phyloP scores from a whole-genome alignment of 2,797 vertebrate species.

The Ispidina picta region DNA sequence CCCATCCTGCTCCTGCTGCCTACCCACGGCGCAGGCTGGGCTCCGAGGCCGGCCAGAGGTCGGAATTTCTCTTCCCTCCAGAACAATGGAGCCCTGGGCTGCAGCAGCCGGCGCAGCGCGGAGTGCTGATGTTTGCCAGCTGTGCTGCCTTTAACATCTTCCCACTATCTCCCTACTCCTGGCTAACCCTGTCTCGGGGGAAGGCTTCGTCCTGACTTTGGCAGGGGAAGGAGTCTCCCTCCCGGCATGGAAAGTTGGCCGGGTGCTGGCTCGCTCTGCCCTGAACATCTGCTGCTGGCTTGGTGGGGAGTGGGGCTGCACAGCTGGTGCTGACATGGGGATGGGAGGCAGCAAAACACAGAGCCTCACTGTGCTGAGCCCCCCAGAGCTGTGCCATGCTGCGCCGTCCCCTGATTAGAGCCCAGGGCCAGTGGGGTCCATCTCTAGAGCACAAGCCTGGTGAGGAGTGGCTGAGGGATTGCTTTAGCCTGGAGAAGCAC shows the following conservation, averaged over 20 bases:
- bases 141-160: slow-evolving; percentile 66
- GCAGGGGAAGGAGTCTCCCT: slow-evolving; percentile 50
- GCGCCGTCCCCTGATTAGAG: accelerated
- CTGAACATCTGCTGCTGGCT: slow-evolving; percentile 43
- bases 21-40: background rate
- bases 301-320: background rate
- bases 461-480: no score
- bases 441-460: no score
- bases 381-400: no score
- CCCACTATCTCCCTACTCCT: slow-evolving; percentile 53
- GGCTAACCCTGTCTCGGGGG: slow-evolving; percentile 29
- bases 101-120: background rate
- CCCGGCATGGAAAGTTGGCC: slow-evolving; percentile 52
- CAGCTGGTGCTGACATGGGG: background rate
- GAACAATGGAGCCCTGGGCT: background rate
- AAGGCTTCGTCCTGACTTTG: slow-evolving; percentile 25
- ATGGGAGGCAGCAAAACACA: slow-evolving; percentile 14
- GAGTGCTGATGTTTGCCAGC: slow-evolving; percentile 65
- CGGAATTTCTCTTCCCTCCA: background rate
- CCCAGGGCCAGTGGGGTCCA: no score
- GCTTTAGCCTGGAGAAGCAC: no score
- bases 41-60: background rate
- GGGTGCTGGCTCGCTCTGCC: slow-evolving; percentile 16
- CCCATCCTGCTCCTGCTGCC: background rate
- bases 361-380: background rate